Percentiles rank a stretch among this genome's conserved stretches.
phyloP scores from a whole-genome alignment of 2,888 invertebrate species.

The Leptothorax acervorum region DNA sequence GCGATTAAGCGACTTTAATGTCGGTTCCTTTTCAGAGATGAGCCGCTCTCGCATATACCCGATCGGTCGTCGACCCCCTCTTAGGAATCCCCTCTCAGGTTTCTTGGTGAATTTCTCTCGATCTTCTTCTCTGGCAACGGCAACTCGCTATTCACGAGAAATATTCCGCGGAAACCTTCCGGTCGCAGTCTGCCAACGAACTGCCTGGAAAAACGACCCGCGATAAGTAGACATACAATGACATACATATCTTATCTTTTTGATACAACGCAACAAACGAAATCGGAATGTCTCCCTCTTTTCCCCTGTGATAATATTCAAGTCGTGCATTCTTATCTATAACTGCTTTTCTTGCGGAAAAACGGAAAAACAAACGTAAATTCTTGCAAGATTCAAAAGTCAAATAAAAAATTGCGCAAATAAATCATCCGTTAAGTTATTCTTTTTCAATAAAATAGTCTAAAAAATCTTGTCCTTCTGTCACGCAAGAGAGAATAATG shows the following conservation, averaged over 20 bases:
- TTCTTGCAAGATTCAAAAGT: background rate
- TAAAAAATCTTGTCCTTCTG: background rate
- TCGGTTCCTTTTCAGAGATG: slow-evolving; percentile 24
- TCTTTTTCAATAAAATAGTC: background rate
- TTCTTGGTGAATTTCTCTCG: slow-evolving; percentile 1
- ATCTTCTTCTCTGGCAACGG: slow-evolving; percentile 12
- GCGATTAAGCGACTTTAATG: slow-evolving; percentile 40
- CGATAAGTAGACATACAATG: background rate
- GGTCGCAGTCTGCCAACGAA: background rate
- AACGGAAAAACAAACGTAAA: background rate
- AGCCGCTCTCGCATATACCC: background rate
- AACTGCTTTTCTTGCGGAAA: background rate
- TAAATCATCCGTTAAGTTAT: background rate
- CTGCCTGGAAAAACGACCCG: slow-evolving; percentile 19
- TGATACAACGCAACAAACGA: background rate
- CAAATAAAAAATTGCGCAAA: background rate
- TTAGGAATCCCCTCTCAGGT: slow-evolving; percentile 15
- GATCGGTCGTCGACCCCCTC: slow-evolving; percentile 33
- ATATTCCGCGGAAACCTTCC: background rate
- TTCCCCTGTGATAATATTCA: background rate
- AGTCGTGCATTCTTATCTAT: background rate
- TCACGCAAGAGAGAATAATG: background rate
- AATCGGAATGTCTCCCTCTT: background rate
- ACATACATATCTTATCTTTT: background rate
- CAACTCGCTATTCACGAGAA: background rate